Base-by-base conservation (phyloP, 2,797 vertebrate genomes). In the Aselliscus stoliczkanus region DNA sequence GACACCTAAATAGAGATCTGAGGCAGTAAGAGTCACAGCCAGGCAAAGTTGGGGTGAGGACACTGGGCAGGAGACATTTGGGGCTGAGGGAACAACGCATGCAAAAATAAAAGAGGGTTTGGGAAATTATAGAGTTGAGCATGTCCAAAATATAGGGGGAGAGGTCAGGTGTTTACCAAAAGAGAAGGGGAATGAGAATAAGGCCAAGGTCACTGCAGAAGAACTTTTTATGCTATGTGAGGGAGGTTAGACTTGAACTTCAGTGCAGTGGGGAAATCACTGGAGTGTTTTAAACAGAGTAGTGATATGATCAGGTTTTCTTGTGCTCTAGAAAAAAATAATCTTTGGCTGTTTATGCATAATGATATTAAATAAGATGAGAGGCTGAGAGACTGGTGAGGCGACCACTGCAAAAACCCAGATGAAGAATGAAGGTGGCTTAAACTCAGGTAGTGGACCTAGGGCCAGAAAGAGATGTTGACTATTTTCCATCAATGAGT, bases 221-320 rank as follows among this genome's bases (percentile, higher is more conserved):
- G 67, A 93, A 23, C 13, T n/a, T 88, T 69, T 75, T 47, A 81
- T 76, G 34, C 54, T 34, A 1, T 34, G 17, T 79, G 31, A 88
- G 64, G 7, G 77, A 73, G 8, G 54, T 84, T 52, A 84, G 54
- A 60, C 60, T 87, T 81, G 44, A 50, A 72, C 27, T 72, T 76
- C 12, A 80, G 42, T 44, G 13, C 39, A 58, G 3, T 86, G 39
- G 75, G 17, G 29, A 94, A 65, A 21, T 83, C 29, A 60, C 21
- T 80, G 79, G 29, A 81, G 92, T 31, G 18, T 92, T 95, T 67
- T 89, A 89, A 89, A 70, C 23, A 92, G 72, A 70, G 25, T 15
- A 58, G 29, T 62, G 27, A 69, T 27, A 18, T 89, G 52, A 27
- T 94, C 37, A 89, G 23, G 81, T 70, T 88, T 84, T 60, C 29